These are phyloP conservation scores for Rotaria socialis DNA, from an alignment of 2,888 invertebrate genomes.

Conservation along the genomic window DNA sequence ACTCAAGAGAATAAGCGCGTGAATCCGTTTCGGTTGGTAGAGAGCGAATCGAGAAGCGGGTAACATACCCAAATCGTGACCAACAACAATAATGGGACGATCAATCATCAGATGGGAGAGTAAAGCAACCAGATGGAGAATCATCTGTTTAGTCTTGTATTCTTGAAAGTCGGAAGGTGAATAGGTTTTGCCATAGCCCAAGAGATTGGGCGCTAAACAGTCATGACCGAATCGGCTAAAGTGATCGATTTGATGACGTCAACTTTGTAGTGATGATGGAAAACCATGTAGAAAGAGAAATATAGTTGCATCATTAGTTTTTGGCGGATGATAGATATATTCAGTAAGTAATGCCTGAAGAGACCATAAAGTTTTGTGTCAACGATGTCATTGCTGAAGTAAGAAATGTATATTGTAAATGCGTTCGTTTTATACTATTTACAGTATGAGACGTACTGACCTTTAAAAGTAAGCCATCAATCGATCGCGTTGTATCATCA, in stretches of 20 bases:
- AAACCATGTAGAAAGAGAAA: background rate
- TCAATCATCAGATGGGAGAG: background rate
- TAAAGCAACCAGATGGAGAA: background rate
- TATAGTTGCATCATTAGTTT: too few relatives aligned
- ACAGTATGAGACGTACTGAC: too few relatives aligned
- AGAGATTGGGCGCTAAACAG: background rate
- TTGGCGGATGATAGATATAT: background rate
- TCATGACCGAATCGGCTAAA: background rate
- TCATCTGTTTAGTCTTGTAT: background rate
- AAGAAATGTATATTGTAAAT: too few relatives aligned
- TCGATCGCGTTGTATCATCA: too few relatives aligned
- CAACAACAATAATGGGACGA: background rate
- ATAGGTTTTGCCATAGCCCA: constrained; percentile 2
- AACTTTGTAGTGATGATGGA: background rate
- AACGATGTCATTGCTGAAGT: too few relatives aligned
- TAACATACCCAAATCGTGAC: background rate
- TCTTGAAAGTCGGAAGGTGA: background rate
- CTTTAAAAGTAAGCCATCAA: too few relatives aligned
- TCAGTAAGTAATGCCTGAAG: too few relatives aligned
- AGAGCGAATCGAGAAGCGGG: background rate
- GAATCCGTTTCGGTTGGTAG: background rate
- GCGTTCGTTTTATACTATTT: too few relatives aligned
- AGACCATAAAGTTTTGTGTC: too few relatives aligned
- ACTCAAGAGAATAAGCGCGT: background rate
- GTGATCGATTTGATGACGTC: background rate